phyloP scores from a whole-genome alignment of 2,797 vertebrate species.

The Xiphophorus birchmanni region DNA sequence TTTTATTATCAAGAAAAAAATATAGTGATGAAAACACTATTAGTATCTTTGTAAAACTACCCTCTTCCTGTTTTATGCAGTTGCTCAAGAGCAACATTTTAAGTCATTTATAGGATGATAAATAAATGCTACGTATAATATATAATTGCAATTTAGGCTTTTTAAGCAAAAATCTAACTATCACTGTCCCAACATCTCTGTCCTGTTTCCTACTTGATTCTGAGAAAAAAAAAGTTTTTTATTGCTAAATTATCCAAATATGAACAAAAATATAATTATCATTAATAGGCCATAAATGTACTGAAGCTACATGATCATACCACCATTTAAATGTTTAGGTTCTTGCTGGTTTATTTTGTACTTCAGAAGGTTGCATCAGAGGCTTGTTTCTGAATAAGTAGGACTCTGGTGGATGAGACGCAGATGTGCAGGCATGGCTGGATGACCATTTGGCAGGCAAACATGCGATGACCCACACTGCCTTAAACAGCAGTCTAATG shows the following conservation, averaged over 20 bases:
- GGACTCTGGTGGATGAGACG: neutral
- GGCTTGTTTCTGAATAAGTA: neutral
- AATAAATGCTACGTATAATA: neutral
- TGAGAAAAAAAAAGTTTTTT: neutral
- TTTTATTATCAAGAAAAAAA: neutral
- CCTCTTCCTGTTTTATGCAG: too few species aligned
- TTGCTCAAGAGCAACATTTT: neutral
- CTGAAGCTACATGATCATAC: neutral
- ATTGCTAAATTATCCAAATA: neutral
- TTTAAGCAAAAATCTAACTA: neutral
- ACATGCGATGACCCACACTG: neutral
- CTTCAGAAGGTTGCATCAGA: neutral
- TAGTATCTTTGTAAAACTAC: neutral
- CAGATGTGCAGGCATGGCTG: conserved; percentile 6
- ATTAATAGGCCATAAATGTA: neutral
- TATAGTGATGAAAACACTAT: neutral
- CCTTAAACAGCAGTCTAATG: neutral
- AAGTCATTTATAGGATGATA: neutral
- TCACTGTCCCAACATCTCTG: neutral
- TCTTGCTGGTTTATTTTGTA: neutral
- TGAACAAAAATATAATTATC: neutral
- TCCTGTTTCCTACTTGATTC: neutral
- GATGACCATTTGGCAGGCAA: neutral
- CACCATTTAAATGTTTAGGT: neutral
- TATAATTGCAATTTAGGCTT: neutral